phyloP scores from a whole-genome alignment of 2,113 vertebrate species.

The Hystrix brachyura region DNA sequence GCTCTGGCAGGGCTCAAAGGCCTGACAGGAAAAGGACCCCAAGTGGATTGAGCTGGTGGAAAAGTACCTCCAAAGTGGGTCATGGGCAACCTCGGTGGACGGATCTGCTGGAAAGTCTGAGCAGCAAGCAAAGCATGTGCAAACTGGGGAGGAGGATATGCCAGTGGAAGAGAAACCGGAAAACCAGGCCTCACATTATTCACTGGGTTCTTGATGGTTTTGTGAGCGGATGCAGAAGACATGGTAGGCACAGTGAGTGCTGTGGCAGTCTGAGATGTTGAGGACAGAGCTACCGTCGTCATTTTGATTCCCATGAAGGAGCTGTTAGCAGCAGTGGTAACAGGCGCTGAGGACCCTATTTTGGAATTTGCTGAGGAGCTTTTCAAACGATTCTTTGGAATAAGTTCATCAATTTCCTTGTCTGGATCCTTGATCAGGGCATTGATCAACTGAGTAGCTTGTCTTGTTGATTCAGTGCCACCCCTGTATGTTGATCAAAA shows the following conservation, averaged over 20 bases:
- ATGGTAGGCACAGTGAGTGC: conserved; percentile 91
- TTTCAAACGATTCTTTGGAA: conserved; percentile 99
- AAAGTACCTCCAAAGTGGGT: conserved; percentile 99
- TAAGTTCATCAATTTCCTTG: conserved; percentile 99
- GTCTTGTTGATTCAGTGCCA: conserved; percentile 98
- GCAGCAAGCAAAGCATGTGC: conserved; percentile 96
- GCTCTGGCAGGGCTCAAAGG: conserved; percentile 97
- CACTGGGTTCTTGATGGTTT: conserved; percentile 95
- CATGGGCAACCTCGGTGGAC: conserved; percentile 98
- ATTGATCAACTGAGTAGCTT: conserved; percentile 98
- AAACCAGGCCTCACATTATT: conserved; percentile 97
- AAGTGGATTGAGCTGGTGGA: conserved; percentile 96
- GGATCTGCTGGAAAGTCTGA: conserved; percentile 99
- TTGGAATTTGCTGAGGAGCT: conserved; percentile 94
- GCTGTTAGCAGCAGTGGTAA: conserved; percentile 91
- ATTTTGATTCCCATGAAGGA: conserved; percentile 94
- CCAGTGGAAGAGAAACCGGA: conserved; percentile 95
- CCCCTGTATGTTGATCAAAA: conserved; percentile 88
- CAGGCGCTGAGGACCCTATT: conserved; percentile 90
- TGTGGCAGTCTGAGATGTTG: conserved; percentile 92
- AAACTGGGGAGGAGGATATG: conserved; percentile 98
- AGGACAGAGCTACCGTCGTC: conserved; percentile 94
- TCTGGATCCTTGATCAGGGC: conserved; percentile 99
- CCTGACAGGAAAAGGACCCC: conserved; percentile 98
- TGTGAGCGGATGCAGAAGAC: conserved; percentile 92